Conservation (phyloP, 2,888 invertebrate genomes). For the Ecliptopera silaceata region DNA sequence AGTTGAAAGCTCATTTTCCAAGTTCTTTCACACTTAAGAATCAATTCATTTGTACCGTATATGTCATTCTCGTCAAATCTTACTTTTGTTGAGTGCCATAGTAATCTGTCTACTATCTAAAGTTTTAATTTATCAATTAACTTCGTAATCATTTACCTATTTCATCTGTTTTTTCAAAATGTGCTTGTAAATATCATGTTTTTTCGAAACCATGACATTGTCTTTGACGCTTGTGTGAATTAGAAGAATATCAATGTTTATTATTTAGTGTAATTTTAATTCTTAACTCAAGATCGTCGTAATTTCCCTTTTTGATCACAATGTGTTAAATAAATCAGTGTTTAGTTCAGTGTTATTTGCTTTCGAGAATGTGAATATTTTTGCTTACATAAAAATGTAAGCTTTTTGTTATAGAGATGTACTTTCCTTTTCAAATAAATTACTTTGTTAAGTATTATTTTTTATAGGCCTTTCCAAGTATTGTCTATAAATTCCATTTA, state of each 20-base stretch:
- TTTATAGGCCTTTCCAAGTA: no score
- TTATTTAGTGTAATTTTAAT: neutral
- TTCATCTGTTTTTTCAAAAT: neutral
- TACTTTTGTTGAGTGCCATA: neutral
- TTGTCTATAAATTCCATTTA: no score
- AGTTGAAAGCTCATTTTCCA: no score
- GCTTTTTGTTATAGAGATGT: conserved; percentile 2
- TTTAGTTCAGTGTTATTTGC: conserved; percentile 7
- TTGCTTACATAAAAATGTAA: conserved; percentile 12
- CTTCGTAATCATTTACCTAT: no score
- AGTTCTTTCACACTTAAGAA: no score
- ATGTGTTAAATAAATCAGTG: neutral
- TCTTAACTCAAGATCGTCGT: neutral
- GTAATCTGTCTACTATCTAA: no score
- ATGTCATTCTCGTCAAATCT: no score
- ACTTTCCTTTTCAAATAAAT: no score
- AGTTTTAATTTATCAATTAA: no score
- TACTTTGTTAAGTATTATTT: no score
- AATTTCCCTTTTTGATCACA: no score
- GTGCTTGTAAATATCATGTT: conserved; percentile 11
- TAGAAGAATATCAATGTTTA: conserved; percentile 1
- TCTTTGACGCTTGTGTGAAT: conserved; percentile 8
- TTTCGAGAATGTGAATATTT: conserved; percentile 7
- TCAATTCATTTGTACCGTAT: no score
- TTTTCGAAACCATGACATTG: neutral